phyloP scores from a whole-genome alignment of 2,113 vertebrate species.

The Rynchops niger region DNA sequence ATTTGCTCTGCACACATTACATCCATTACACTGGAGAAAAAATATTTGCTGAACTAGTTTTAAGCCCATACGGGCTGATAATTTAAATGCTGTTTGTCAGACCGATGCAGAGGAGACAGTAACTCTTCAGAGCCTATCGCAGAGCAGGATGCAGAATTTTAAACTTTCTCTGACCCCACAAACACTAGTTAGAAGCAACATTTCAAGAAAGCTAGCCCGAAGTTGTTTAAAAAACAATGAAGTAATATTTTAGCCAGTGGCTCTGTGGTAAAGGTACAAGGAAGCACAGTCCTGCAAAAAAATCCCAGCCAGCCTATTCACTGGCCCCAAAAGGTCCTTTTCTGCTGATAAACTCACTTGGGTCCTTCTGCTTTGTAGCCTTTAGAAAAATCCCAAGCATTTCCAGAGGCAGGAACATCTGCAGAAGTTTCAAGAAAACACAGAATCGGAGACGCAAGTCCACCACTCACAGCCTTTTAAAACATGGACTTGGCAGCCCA shows the following conservation, averaged over 20 bases:
- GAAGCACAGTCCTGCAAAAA: not conserved
- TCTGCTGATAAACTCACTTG: not conserved
- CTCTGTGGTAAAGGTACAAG: not conserved
- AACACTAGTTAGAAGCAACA: not conserved
- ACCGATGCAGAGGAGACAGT: not conserved
- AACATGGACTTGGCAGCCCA: not conserved
- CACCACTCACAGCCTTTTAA: not conserved
- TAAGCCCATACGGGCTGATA: not conserved
- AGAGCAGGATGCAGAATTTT: not conserved
- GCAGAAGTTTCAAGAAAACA: slow-evolving; percentile 16
- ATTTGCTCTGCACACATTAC: not conserved
- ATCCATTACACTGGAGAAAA: not conserved
- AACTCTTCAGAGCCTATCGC: not conserved
- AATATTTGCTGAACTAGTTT: slow-evolving; percentile 26
- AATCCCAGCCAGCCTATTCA: not conserved
- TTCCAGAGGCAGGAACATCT: slow-evolving; percentile 9
- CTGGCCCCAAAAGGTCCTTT: not conserved
- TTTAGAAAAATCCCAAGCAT: slow-evolving; percentile 12
- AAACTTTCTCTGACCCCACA: not conserved
- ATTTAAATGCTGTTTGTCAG: not conserved
- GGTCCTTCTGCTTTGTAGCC: not conserved
- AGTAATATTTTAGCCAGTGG: not conserved
- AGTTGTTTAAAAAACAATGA: not conserved
- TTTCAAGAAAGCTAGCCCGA: not conserved
- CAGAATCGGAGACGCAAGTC: not conserved